Evolutionary conservation across 2,113 vertebrate genomes (phyloP).

Genomic region (Vidua macroura): DNA sequence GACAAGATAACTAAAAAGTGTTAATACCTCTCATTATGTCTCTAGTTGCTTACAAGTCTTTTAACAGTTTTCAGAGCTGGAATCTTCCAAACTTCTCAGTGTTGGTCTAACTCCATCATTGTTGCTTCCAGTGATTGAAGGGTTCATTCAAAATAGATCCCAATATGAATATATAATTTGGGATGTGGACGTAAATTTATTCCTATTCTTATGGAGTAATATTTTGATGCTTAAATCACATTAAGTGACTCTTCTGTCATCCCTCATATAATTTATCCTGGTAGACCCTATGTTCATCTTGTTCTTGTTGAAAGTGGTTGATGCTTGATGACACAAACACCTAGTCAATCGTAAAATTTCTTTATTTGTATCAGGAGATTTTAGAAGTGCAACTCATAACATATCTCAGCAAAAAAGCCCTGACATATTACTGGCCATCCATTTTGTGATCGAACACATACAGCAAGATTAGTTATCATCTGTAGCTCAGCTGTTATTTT

Average conservation of each 20-base stretch:
- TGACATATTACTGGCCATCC: neutral
- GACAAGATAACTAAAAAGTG: neutral
- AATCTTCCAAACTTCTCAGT: neutral
- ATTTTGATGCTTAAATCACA: neutral
- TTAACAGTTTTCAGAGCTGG: neutral
- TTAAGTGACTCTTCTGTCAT: neutral
- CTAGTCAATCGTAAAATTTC: neutral
- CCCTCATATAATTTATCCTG: neutral
- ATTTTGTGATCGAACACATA: neutral
- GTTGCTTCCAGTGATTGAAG: neutral
- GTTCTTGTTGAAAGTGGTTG: neutral
- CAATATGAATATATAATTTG: neutral
- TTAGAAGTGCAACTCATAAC: neutral
- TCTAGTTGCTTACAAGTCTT: neutral
- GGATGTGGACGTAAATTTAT: neutral
- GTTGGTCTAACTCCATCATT: neutral
- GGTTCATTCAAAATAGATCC: neutral
- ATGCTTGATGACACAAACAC: neutral
- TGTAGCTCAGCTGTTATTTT: conserved; percentile 64
- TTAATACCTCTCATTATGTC: neutral
- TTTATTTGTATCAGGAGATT: neutral
- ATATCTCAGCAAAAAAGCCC: neutral
- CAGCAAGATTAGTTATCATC: conserved; percentile 56
- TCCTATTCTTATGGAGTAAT: neutral
- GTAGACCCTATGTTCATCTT: neutral